Percentiles rank a stretch among this genome's conserved stretches.
Conservation (phyloP, 2,797 vertebrate species). For the Sebastes goodei region DNA sequence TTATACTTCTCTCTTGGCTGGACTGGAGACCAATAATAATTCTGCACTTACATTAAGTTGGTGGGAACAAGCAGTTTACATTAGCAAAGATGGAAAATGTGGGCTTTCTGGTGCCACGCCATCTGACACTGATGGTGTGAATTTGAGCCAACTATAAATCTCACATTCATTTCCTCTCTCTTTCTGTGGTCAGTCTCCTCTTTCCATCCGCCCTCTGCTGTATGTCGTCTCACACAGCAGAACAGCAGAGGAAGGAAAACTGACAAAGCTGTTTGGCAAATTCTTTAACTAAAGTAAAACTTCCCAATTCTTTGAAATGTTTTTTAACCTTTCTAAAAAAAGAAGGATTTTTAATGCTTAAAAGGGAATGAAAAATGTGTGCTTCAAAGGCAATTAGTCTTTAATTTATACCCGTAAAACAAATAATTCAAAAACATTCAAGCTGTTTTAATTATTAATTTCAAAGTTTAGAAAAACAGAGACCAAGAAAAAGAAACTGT, state of each 20-base stretch:
- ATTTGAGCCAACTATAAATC: slow-evolving; percentile 14
- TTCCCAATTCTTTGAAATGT: slow-evolving; percentile 25
- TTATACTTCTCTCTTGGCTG: slow-evolving; percentile 13
- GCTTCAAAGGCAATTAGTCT: slow-evolving; percentile 55
- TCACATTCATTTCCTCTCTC: slow-evolving; percentile 23
- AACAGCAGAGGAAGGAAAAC: slow-evolving; percentile 17
- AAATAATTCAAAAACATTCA: slow-evolving; percentile 61
- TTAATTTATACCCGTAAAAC: slow-evolving; percentile 56
- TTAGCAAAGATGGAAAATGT: slow-evolving; percentile 38
- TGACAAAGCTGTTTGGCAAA: background rate
- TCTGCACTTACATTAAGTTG: slow-evolving; percentile 36
- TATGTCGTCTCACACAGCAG: background rate
- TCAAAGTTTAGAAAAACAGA: slow-evolving; percentile 38
- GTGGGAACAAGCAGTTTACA: slow-evolving; percentile 33
- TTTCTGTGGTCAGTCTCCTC: background rate
- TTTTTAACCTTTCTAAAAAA: slow-evolving; percentile 13
- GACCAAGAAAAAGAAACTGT: slow-evolving; percentile 18
- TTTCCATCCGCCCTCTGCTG: background rate
- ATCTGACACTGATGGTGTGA: slow-evolving; percentile 32
- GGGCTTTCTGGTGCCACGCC: slow-evolving; percentile 15
- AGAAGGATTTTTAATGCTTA: background rate
- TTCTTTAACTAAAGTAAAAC: slow-evolving; percentile 28
- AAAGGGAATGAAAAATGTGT: slow-evolving; percentile 21
- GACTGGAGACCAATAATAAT: slow-evolving; percentile 16
- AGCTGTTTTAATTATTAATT: slow-evolving; percentile 64